Evolutionary conservation across 2,113 vertebrate species (phyloP), one percentile per base, ranked within the genome.

Genomic region (Rhinoderma darwinii): DNA sequence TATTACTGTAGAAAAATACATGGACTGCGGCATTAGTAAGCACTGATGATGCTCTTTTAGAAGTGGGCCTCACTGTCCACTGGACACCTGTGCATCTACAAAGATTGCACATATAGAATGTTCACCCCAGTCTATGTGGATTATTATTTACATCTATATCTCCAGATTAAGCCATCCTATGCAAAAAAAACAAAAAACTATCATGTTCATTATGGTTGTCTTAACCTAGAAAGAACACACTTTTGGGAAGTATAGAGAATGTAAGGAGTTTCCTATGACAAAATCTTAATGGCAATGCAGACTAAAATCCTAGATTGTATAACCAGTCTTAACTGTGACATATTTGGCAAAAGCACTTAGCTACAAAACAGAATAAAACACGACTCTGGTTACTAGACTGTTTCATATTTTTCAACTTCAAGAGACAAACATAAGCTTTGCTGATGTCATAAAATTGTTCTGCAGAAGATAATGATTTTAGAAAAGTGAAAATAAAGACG

Each of bases 291-390:
- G 9, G 37, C 35, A 72, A 37, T 17, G 35, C 68, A 39, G 32
- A 22, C 35, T 22, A 72, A 27, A 72, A 72, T 72, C 3, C 12
- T 43, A 74, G 8, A 27, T 27, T 47, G 73, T 30, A 27, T 27
- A 74, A n/a, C 37, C 5, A 17, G 35, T 32, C 32, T 20, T 32
- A 14, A 75, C 2, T 8, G 22, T 75, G 10, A 80, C 22, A 54
- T 73, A 83, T 32, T 86, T 86, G 74, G 74, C 74, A 86, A 56
- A 37, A 41, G 59, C 30, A n/a, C 84, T 27, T 86, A 68, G 66
- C 75, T 78, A 86, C 84, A 86, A 51, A 86, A 86, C 76, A 86
- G 84, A 68, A 44, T 44, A 51, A 68, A 68, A 51, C 74, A 86
- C n/a, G 44, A n/a, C 32, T 14, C 12, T 27, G 59, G 84, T 68